These are phyloP conservation scores for Argyra leucocephala DNA, from an alignment of 2,888 invertebrate species.

Conservation along the genomic window DNA sequence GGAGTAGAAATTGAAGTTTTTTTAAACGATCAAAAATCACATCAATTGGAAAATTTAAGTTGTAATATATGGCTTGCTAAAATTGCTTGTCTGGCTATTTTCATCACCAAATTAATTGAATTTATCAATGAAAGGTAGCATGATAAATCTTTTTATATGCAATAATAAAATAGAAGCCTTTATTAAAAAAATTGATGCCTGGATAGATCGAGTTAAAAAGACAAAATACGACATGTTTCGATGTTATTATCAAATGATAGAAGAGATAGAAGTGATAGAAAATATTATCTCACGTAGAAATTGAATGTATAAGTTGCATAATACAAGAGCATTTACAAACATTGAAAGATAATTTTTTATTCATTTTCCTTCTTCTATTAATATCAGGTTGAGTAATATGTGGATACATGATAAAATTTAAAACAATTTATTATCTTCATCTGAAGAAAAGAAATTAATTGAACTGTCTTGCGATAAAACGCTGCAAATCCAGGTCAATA, in stretches of 20 bases:
- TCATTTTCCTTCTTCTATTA: constrained; percentile 9
- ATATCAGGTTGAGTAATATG: constrained; percentile 5
- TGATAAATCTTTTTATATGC: constrained; percentile 9
- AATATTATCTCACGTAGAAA: neutral
- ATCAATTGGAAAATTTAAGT: neutral
- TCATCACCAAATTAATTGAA: constrained; percentile 6
- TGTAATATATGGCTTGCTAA: constrained; percentile 11
- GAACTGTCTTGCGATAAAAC: constrained; percentile 25
- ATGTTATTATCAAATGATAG: constrained; percentile 7
- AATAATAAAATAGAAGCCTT: constrained; percentile 14
- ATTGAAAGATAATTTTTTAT: constrained; percentile 7
- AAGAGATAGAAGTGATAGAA: no score
- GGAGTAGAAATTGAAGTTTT: constrained; percentile 8
- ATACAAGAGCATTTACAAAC: constrained; percentile 10
- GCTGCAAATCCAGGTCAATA: constrained; percentile 23
- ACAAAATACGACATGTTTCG: constrained; percentile 11
- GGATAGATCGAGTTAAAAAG: constrained; percentile 8
- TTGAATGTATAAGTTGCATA: constrained; percentile 5
- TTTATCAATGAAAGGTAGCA: constrained; percentile 1
- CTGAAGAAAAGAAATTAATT: constrained; percentile 16
- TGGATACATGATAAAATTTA: constrained; percentile 11
- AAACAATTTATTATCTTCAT: constrained; percentile 8
- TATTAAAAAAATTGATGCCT: constrained; percentile 14
- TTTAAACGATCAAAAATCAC: constrained; percentile 7
- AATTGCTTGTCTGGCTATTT: constrained; percentile 10